Percentiles rank a stretch among this genome's conserved stretches.
These are phyloP conservation scores for Andrena dorsata DNA, from an alignment of 2,888 invertebrate species.

Conservation along the genomic window DNA sequence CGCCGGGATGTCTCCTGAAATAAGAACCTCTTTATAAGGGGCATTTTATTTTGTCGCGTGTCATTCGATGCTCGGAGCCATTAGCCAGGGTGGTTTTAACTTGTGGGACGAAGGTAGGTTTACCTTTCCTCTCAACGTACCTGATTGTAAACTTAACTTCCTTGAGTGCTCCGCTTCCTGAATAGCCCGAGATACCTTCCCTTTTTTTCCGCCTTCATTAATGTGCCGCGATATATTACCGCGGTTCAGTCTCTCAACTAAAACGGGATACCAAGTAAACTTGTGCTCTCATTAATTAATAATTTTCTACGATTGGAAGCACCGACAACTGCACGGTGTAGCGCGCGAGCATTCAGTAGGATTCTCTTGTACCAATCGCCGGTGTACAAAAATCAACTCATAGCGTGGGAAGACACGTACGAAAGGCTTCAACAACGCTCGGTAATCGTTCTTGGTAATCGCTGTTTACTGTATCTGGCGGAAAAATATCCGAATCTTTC, in stretches of 20 bases:
- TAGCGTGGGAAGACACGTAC: not conserved
- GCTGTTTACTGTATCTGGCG: conserved; percentile 34
- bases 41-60: conserved; percentile 72
- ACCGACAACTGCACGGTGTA: not conserved
- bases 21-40: conserved; percentile 59
- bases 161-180: conserved; percentile 70
- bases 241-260: conserved; percentile 49
- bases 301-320: not conserved
- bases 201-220: conserved; percentile 65
- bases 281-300: conserved; percentile 18
- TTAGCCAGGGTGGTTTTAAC: conserved; percentile 68
- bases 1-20: conserved; percentile 47
- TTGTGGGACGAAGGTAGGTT: conserved; percentile 62
- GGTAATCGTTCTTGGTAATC: conserved; percentile 18
- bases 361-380: too few relatives aligned
- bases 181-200: conserved; percentile 58
- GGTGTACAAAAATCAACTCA: too few relatives aligned
- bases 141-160: conserved; percentile 73
- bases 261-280: conserved; percentile 27
- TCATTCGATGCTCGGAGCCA: conserved; percentile 70
- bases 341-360: too few relatives aligned
- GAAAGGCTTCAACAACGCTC: not conserved
- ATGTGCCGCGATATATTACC: conserved; percentile 50
- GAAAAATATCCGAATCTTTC: conserved; percentile 52
- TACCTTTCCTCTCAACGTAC: conserved; percentile 69